These are phyloP conservation scores for Trogon melanurus DNA, from an alignment of 2,113 vertebrate species.

Conservation along the genomic window DNA sequence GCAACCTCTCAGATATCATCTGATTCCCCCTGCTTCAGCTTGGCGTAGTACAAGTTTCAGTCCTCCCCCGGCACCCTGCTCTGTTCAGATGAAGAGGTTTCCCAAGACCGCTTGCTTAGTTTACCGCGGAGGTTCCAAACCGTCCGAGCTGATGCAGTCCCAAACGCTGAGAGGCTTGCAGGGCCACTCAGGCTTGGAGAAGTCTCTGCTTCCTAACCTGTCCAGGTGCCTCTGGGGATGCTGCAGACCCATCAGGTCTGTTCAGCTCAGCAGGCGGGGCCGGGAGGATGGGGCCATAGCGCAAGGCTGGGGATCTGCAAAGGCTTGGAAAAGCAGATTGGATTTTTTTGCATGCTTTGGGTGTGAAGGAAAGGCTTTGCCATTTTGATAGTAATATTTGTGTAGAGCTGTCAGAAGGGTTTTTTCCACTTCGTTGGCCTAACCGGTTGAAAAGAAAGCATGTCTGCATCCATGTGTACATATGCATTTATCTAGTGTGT, in stretches of 20 bases:
- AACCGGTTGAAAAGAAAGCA: slow-evolving; percentile 16
- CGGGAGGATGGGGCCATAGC: fast-evolving
- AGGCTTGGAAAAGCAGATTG: neutral
- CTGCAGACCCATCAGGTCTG: neutral
- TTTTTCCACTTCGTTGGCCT: slow-evolving; percentile 22
- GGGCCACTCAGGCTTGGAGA: neutral
- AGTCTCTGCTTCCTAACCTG: fast-evolving
- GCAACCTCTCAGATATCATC: neutral
- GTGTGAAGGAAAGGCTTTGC: neutral
- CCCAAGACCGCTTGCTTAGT: neutral
- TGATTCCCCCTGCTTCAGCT: neutral
- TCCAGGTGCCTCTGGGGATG: fast-evolving
- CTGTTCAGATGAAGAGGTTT: neutral
- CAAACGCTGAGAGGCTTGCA: neutral
- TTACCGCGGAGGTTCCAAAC: neutral
- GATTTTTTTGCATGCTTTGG: neutral
- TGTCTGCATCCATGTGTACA: neutral
- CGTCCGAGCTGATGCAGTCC: neutral
- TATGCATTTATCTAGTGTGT: neutral
- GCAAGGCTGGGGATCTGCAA: neutral
- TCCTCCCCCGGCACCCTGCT: neutral
- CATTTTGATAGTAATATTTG: slow-evolving; percentile 4
- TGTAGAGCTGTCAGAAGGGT: neutral
- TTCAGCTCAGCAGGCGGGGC: neutral
- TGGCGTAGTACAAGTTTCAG: neutral